A percentile compares a stretch with the other conserved stretches of the same genome.
Evolutionary conservation across 1,140 invertebrate genomes (phyloP).

Genomic region (Drosophila nikananu): DNA sequence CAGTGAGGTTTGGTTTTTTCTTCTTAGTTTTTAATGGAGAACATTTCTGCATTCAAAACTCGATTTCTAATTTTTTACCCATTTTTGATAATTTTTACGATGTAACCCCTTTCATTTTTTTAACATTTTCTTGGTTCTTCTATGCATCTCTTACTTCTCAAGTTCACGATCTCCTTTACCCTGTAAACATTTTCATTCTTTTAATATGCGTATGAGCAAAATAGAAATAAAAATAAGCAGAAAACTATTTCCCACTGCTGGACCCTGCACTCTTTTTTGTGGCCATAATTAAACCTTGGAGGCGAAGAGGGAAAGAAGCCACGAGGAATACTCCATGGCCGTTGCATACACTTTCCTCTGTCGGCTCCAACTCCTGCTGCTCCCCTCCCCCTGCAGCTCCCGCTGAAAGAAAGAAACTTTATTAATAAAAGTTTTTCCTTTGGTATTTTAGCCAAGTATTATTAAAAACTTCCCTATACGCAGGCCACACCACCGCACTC

Average conservation of each 20-base stretch:
- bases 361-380: background rate
- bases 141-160: too few relatives aligned
- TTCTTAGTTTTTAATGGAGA: too few relatives aligned
- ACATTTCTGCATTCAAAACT: too few relatives aligned
- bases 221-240: slow-evolving; percentile 9
- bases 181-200: slow-evolving; percentile 1
- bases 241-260: slow-evolving; percentile 30
- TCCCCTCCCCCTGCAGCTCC: background rate
- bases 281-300: slow-evolving; percentile 75
- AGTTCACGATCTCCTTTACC: background rate
- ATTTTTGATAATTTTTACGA: background rate
- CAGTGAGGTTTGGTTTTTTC: too few relatives aligned
- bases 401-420: slow-evolving; percentile 75
- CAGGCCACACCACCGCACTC: slow-evolving; percentile 46
- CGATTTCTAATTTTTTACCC: too few relatives aligned
- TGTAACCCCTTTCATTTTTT: too few relatives aligned
- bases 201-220: slow-evolving; percentile 31
- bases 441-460: slow-evolving; percentile 80
- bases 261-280: slow-evolving; percentile 17
- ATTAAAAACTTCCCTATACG: slow-evolving; percentile 82
- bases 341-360: slow-evolving; percentile 13
- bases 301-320: slow-evolving; percentile 55
- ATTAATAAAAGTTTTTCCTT: slow-evolving; percentile 83
- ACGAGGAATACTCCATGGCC: slow-evolving; percentile 33
- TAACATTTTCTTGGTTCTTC: background rate